Evolutionary conservation across 2,797 vertebrate species (phyloP).

Genomic region (Hyperoplus lanceolatus): DNA sequence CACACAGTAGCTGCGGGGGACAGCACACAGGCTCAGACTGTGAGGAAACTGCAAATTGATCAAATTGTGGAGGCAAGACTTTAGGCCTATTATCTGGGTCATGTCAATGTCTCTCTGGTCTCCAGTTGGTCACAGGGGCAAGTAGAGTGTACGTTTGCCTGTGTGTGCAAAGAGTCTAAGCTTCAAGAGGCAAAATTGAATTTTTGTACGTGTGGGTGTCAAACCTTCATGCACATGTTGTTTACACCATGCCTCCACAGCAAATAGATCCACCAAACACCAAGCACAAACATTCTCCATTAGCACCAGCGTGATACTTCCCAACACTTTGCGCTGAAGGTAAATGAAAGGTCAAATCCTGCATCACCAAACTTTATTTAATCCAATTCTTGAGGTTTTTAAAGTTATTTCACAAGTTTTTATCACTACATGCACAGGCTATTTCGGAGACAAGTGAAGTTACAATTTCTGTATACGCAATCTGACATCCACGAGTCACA

Average conservation of each 20-base stretch:
- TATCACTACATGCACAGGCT: constrained; percentile 29
- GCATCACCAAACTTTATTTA: constrained; percentile 8
- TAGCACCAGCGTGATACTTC: constrained; percentile 74
- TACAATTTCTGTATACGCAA: constrained; percentile 62
- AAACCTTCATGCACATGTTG: constrained; percentile 64
- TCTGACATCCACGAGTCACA: constrained; percentile 66
- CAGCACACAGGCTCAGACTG: constrained; percentile 75
- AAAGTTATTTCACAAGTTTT: constrained; percentile 29
- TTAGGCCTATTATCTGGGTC: constrained; percentile 88
- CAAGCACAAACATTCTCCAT: constrained; percentile 66
- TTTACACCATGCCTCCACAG: constrained; percentile 58
- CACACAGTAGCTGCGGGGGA: constrained; percentile 82
- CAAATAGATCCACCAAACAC: constrained; percentile 78
- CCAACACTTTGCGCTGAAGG: constrained; percentile 56
- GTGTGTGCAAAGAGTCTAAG: constrained; percentile 57
- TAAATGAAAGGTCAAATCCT: constrained; percentile 68
- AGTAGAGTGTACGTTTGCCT: constrained; percentile 54
- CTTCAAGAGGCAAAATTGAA: constrained; percentile 51
- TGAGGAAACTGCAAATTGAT: constrained; percentile 87
- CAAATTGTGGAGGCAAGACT: constrained; percentile 88
- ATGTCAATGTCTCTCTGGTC: constrained; percentile 86
- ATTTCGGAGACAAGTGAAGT: constrained; percentile 37
- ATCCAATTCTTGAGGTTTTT: constrained; percentile 16
- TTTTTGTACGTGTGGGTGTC: constrained; percentile 51
- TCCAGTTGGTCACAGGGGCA: constrained; percentile 78